Base-by-base conservation (phyloP, 1,140 invertebrate genomes). In the Diorhabda elongata region DNA sequence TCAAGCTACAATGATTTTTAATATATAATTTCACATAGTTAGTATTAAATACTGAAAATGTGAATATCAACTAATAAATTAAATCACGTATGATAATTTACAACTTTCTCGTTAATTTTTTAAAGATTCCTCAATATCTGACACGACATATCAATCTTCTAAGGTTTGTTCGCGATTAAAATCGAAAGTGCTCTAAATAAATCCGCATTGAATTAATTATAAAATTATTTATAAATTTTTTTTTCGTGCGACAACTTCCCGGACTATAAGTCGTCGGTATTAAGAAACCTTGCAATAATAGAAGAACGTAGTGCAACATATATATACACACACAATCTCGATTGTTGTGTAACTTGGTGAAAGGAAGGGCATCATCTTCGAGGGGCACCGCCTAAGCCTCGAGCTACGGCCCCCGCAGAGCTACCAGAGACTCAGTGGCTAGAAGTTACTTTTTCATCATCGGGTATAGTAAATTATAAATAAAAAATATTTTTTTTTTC, bases 291-390 rank as follows among this genome's bases (percentile, higher is more conserved):
- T 67, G 65, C 65, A 67, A 67, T 67, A 67, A 67, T 59, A 67
- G 65, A 58, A 8, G 65, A 67, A 67, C 65, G 58, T 52, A 63
- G 8, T 63, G n/a, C 52, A 61, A 9, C 44, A 64, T 43, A 64
- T 44, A 67, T 56, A 64, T 56, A 66, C 56, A 67, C 65, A 67
- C 65, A 67, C 65, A 67, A 67, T 67, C 65, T 67, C 65, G 65
- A 67, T 67, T 67, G 70, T 75, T 75, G 74, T 75, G 74, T 75
- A 75, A 75, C 71, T 62, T 64, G 71, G 74, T 74, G 74, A 74
- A 74, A 75, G 74, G 74, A 75, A 75, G 74, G 74, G 74, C 74
- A 75, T 74, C 74, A 75, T 75, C 74, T 75, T 70, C 64, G 70
- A 69, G 74, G 70, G 62, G 70, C 74, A 66, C 71, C 72, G 71